These are phyloP conservation scores for Crotalus tigris DNA, from an alignment of 2,113 vertebrate species.

Conservation along the genomic window DNA sequence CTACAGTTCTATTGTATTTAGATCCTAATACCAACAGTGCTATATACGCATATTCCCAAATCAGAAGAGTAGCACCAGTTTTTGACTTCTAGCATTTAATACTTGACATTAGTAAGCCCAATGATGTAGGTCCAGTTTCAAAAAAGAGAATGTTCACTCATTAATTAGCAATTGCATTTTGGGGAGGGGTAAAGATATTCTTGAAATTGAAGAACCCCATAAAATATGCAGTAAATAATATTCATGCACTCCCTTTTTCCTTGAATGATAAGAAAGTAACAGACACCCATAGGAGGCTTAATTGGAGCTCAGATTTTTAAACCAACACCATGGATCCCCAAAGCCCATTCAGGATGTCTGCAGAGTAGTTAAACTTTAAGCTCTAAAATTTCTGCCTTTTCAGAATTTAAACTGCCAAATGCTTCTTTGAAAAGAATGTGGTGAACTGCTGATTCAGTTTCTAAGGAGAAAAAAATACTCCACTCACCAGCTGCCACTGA, in stretches of 20 bases:
- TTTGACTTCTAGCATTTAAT: not conserved
- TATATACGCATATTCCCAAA: not conserved
- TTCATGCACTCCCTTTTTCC: not conserved
- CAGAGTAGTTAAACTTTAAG: not conserved
- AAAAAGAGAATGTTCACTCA: not conserved
- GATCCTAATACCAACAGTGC: not conserved
- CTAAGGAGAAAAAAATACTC: not conserved
- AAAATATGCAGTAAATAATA: conserved; percentile 22
- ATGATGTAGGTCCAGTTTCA: not conserved
- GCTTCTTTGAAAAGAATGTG: not conserved
- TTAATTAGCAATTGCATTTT: not conserved
- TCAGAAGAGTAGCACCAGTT: not conserved
- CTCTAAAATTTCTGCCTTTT: not conserved
- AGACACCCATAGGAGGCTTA: not conserved
- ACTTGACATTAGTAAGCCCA: not conserved
- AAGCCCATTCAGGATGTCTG: not conserved
- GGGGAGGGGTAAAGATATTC: not conserved
- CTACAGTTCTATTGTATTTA: not conserved
- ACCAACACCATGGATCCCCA: not conserved
- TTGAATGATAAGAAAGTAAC: not conserved
- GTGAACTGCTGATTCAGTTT: not conserved
- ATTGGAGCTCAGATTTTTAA: not conserved
- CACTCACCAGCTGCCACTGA: not conserved
- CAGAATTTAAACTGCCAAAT: not conserved
- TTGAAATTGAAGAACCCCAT: not conserved